Evolutionary conservation across 2,113 vertebrate genomes (phyloP).

Genomic region (Saccopteryx leptura): DNA sequence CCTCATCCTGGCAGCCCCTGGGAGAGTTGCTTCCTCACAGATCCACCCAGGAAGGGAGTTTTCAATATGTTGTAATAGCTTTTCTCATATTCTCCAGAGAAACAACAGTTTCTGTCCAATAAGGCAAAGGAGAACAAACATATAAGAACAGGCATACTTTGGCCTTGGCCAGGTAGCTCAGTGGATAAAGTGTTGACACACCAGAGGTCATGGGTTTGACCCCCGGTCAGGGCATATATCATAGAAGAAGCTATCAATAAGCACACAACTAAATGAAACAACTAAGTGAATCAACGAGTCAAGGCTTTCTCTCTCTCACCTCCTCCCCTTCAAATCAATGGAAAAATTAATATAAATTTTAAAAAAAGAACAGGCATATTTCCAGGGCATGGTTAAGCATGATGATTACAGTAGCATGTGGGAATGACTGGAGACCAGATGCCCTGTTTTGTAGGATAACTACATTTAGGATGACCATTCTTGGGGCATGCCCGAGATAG

Average conservation of each 20-base stretch:
- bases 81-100: slow-evolving; percentile 52
- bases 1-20: not conserved
- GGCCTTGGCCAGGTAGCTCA: no score
- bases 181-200: no score
- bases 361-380: not conserved
- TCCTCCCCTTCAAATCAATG: no score
- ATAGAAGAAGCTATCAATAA: no score
- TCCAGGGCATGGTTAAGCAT: not conserved
- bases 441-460: not conserved
- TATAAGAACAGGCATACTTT: not conserved
- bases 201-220: no score
- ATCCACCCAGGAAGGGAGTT: not conserved
- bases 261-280: no score
- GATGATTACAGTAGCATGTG: not conserved
- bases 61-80: slow-evolving; percentile 17
- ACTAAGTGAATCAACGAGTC: no score
- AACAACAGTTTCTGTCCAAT: slow-evolving; percentile 41
- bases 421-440: not conserved
- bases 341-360: no score
- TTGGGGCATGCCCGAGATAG: not conserved
- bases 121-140: not conserved
- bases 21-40: not conserved
- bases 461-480: not conserved
- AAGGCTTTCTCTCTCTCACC: no score
- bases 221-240: no score